Evolutionary conservation across 2,113 vertebrate species (phyloP).

Genomic region (Prionailurus viverrinus): DNA sequence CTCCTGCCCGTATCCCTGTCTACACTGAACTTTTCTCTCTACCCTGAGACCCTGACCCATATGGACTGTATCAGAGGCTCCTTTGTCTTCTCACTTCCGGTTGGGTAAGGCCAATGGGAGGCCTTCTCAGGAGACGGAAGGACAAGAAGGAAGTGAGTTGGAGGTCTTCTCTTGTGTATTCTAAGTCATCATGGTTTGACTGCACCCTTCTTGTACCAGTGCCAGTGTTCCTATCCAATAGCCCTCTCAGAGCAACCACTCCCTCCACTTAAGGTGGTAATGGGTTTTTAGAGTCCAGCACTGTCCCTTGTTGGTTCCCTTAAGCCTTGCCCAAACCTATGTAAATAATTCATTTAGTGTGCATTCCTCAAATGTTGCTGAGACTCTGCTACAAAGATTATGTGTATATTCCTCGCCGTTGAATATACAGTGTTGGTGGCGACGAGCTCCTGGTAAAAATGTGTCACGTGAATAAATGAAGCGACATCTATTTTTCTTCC

Average conservation of each 20-base stretch:
- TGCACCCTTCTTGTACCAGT: not conserved
- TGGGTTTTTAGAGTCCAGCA: not conserved
- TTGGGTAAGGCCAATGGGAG: not conserved
- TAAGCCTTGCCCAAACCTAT: not conserved
- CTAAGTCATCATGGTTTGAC: not conserved
- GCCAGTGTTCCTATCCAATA: not conserved
- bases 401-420: not conserved
- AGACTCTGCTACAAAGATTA: not conserved
- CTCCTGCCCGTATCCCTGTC: not conserved
- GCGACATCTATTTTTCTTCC: not conserved
- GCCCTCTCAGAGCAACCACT: too few relatives aligned
- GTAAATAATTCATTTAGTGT: not conserved
- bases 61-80: fast-evolving
- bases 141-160: not conserved
- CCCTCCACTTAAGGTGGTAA: not conserved
- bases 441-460: not conserved
- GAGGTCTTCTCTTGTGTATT: not conserved
- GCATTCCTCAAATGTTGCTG: not conserved
- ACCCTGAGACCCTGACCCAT: not conserved
- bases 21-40: not conserved
- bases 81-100: not conserved
- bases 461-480: not conserved
- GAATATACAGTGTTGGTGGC: not conserved
- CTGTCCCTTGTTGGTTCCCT: not conserved
- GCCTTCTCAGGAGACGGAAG: not conserved